These are phyloP conservation scores for Poeciliopsis retropinna DNA, from an alignment of 2,113 vertebrate species.

Conservation along the genomic window DNA sequence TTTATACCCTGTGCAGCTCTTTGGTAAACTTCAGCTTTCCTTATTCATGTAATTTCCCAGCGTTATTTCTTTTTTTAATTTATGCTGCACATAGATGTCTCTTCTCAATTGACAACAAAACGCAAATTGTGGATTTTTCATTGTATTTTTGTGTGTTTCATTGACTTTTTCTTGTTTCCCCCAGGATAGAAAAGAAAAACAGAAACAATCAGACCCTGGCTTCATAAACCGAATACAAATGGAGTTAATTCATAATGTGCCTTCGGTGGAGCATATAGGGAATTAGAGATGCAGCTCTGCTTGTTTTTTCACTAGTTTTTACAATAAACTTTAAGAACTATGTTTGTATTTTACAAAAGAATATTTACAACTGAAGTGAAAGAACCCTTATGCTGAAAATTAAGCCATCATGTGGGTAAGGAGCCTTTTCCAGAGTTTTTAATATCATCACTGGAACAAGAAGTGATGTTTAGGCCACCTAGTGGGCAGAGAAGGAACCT, in stretches of 20 bases:
- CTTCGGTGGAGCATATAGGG: slow-evolving; percentile 30
- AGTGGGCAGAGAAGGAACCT: slow-evolving; percentile 26
- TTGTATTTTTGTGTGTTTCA: too few species aligned
- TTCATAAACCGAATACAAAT: slow-evolving; percentile 61
- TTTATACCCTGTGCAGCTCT: too few species aligned
- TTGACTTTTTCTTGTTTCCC: too few species aligned
- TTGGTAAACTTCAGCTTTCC: too few species aligned
- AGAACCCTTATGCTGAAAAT: slow-evolving; percentile 7
- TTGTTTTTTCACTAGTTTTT: slow-evolving; percentile 25
- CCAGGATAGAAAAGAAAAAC: slow-evolving; percentile 5
- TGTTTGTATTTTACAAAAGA: slow-evolving; percentile 5
- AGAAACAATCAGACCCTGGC: slow-evolving; percentile 22
- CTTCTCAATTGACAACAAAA: too few species aligned
- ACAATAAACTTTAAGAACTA: slow-evolving; percentile 7
- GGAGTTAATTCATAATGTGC: slow-evolving; percentile 37
- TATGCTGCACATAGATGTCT: too few species aligned
- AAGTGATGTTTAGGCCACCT: slow-evolving; percentile 19
- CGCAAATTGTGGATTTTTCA: too few species aligned
- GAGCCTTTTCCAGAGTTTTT: slow-evolving; percentile 47
- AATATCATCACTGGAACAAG: slow-evolving; percentile 33
- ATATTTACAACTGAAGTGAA: slow-evolving; percentile 19
- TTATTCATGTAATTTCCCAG: too few species aligned
- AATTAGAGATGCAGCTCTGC: slow-evolving; percentile 41
- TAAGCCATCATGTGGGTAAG: slow-evolving; percentile 21
- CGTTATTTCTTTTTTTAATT: too few species aligned